These are phyloP conservation scores for Notothenia coriiceps DNA, from an alignment of 2,113 vertebrate genomes.

Conservation along the genomic window DNA sequence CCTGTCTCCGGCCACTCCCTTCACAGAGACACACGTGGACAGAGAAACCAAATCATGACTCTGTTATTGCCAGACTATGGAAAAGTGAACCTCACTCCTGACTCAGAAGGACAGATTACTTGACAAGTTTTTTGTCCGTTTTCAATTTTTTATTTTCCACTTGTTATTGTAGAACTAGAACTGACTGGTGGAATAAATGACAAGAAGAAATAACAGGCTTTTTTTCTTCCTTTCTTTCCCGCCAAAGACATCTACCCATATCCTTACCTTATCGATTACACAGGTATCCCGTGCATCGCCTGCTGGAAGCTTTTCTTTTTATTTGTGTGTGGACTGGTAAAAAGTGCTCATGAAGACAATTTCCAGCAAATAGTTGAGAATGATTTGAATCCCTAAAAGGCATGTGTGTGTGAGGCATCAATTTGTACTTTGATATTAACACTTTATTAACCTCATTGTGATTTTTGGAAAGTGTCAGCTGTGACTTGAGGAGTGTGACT, in stretches of 20 bases:
- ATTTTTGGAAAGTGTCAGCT: background rate
- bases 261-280: slow-evolving; percentile 84
- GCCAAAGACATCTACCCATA: slow-evolving; percentile 85
- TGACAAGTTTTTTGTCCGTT: slow-evolving; percentile 40
- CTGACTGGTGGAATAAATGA: slow-evolving; percentile 5
- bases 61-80: slow-evolving; percentile 53
- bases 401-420: slow-evolving; percentile 48
- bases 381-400: slow-evolving; percentile 31
- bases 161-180: slow-evolving; percentile 43
- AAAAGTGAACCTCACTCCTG: slow-evolving; percentile 69
- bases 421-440: slow-evolving; percentile 37
- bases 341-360: slow-evolving; percentile 1
- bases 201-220: slow-evolving; percentile 36
- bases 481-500: background rate
- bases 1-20: background rate
- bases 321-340: slow-evolving; percentile 33
- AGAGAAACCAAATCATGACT: slow-evolving; percentile 21
- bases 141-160: slow-evolving; percentile 40
- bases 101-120: slow-evolving; percentile 62
- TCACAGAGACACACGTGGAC: slow-evolving; percentile 20
- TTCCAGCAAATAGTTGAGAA: slow-evolving; percentile 7
- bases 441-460: slow-evolving; percentile 18
- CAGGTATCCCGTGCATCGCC: slow-evolving; percentile 76
- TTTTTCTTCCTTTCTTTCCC: slow-evolving; percentile 56
- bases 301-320: slow-evolving; percentile 29